Evolutionary conservation across 2,888 invertebrate genomes (phyloP), one percentile per base, ranked within the genome.

Genomic region (Leptinotarsa juncta): DNA sequence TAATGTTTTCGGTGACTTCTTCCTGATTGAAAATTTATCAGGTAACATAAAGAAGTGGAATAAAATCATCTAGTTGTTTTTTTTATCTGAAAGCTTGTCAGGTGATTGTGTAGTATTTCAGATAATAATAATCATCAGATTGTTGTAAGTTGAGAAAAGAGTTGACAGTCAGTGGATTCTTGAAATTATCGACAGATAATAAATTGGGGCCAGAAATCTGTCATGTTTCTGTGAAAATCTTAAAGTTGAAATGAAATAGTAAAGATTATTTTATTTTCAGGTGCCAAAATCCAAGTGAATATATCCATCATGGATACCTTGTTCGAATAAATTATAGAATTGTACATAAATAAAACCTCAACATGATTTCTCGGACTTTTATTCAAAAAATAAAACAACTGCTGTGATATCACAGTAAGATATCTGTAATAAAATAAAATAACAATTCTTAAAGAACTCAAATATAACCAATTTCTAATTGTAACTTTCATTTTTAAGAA

Each of bases 341-440:
- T 68, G 51, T 72, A 72, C 62, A 67, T 67, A 74, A 73, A 71
- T 72, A 70, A 72, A 74, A 69, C 20, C 32, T 69, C n/a, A n/a
- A 72, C 67, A 65, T 48, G 65, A 75, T 75, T 71, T 48, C 50
- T 76, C 49, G n/a, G 23, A 23, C 60, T 80, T 81, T 81, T 81
- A 80, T 79, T 81, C 71, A 76, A 80, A 81, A 80, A 80, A 79
- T 77, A 78, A 78, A 81, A 79, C 78, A 78, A 80, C 74, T 72
- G 80, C 81, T 79, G 79, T 76, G 62, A 71, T 73, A 77, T 81
- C 77, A 77, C 79, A 81, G 79, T 80, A 70, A 69, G 68, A 76
- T 71, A 76, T 74, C 66, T 68, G 26, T 55, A 57, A 73, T 73
- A 73, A 69, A 75, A 72, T 62, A 76, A 66, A 70, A 23, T 68